A percentile compares a stretch with the other conserved stretches of the same genome.
These are phyloP conservation scores for Oriolus oriolus DNA, from an alignment of 2,113 vertebrate genomes.

Conservation along the genomic window DNA sequence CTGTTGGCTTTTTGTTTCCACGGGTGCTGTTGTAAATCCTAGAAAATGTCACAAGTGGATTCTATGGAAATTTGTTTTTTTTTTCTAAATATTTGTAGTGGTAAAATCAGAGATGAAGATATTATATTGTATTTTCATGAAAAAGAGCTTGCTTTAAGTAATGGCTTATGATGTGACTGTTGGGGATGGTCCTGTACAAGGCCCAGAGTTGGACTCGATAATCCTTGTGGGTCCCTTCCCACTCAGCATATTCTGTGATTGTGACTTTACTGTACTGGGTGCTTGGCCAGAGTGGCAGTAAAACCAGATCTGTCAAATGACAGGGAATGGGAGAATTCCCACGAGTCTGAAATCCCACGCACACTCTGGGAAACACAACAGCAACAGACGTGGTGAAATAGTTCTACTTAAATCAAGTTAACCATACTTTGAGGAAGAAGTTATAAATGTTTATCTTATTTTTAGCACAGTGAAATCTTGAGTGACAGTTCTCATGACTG, in stretches of 20 bases:
- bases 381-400: neutral
- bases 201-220: neutral
- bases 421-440: neutral
- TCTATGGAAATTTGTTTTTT: neutral
- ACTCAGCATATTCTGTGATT: neutral
- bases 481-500: constrained; percentile 6
- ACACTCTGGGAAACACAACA: neutral
- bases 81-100: neutral
- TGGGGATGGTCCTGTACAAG: neutral
- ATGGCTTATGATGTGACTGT: neutral
- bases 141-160: neutral
- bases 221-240: neutral
- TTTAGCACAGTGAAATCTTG: neutral
- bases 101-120: neutral
- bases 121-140: neutral
- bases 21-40: neutral
- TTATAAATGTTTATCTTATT: neutral
- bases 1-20: neutral
- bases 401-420: neutral
- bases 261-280: neutral
- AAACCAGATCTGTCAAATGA: neutral
- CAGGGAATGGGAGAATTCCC: neutral
- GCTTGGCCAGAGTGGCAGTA: neutral
- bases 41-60: neutral
- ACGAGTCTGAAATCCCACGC: neutral